Evolutionary conservation across 2,888 invertebrate species (phyloP).

Genomic region (Ochropleura leucogaster): DNA sequence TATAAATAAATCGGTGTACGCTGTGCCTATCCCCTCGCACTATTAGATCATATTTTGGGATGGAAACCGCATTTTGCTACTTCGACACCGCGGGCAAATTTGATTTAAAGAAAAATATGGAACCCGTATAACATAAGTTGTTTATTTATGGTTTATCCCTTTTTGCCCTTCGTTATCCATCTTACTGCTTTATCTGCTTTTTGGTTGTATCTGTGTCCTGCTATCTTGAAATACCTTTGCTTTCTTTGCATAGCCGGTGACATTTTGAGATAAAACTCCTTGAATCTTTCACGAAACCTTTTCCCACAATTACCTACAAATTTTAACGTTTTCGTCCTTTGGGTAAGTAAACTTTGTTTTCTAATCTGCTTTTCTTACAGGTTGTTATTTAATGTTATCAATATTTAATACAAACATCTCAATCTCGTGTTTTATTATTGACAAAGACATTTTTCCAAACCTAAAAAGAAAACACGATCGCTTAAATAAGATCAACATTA

Average conservation of each 20-base stretch:
- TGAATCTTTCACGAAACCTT: not conserved
- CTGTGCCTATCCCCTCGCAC: conserved; percentile 14
- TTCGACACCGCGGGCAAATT: conserved; percentile 35
- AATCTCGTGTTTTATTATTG: not conserved
- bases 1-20: conserved; percentile 32
- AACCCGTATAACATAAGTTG: conserved; percentile 33
- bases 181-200: conserved; percentile 3
- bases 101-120: conserved; percentile 44
- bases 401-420: not conserved
- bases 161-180: conserved; percentile 14
- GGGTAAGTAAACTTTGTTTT: not conserved
- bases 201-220: conserved; percentile 12
- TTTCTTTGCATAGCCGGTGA: not conserved
- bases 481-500: not conserved
- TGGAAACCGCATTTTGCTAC: conserved; percentile 31
- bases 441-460: not conserved
- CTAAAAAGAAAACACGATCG: not conserved
- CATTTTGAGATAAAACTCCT: conserved; percentile 15
- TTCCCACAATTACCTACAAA: not conserved
- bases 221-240: not conserved
- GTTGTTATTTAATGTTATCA: not conserved
- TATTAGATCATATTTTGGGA: conserved; percentile 39
- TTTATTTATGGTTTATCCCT: conserved; percentile 27
- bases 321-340: not conserved
- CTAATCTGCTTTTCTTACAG: not conserved